Base-by-base conservation (phyloP, 1,140 invertebrate genomes). In the Dinothrombium tinctorium region DNA sequence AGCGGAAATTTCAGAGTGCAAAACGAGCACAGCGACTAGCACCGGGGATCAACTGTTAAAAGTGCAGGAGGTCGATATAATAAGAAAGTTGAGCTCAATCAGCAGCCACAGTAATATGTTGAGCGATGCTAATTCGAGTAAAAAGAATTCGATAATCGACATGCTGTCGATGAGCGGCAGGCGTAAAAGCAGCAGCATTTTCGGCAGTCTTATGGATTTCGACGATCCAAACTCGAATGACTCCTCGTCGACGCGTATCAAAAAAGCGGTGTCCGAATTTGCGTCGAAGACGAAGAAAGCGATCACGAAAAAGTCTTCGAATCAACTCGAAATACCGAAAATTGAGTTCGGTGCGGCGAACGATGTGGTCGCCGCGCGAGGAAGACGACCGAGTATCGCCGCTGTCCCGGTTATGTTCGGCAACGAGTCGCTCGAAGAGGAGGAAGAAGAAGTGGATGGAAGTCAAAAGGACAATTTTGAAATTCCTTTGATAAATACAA, bases 401-500 rank as follows among this genome's bases (percentile, higher is more conserved):
- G 59, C 59, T 0, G 60, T 64, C 5, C 60, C 60, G 1, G 59
- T 60, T 21, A 53, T 59, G 37, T 44, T 62, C 14, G 59, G 59
- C 19, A 47, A 57, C 11, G 50, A 51, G 17, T 25, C 51, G 20
- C 47, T 47, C 4, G 52, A 56, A 23, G 49, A 49, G 22, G n/a
- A 56, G 33, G 52, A 54, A 25, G 43, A 31, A 39, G 3, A 9
- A 2, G 8, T 9, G 3, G 14, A 21, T 21, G 33, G 4, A 21
- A 19, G 12, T 4, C 12, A 36, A 36, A 3, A 21, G 7, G 23
- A 36, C 9, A 12, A 15, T 21, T 36, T 12, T 19, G 33, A 36
- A 22, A 2, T 36, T 21, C 12, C 33, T 8, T 36, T 19, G 33
- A 21, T 21, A 36, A 36, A 7, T 59, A 89, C 89, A 26, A 86